Base-by-base conservation (phyloP, 2,797 vertebrate species). In the Thalassophryne amazonica region DNA sequence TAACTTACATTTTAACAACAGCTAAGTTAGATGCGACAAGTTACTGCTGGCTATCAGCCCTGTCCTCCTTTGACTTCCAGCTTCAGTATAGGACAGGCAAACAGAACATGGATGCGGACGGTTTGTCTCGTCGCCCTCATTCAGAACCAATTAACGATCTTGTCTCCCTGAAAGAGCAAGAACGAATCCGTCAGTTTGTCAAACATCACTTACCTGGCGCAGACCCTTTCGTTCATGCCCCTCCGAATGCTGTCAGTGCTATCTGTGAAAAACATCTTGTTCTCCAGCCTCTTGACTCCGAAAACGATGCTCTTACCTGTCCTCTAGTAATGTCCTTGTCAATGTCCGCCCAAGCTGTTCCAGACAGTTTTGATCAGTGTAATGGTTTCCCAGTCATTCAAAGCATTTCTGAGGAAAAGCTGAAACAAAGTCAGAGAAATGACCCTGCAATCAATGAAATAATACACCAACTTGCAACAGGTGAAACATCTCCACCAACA, bases 181-280 rank as follows among this genome's bases (percentile, higher is more conserved):
- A 57, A 27, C 15, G 46, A 20, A 45, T 56, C 12, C 12, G 21
- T 31, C 60, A 42, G 32, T 50, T 64, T n/a, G 23, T 38, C 7
- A 23, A 36, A 7, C 18, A 38, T 10, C 39, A 61, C 35, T 35
- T 47, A 10, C 22, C 27, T 35, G 42, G 30, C 18, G 28, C 23
- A n/a, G 35, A 54, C 13, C 9, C 18, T 1, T 22, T 30, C 19
- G 22, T 27, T 45, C 36, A 5, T 16, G 5, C 48, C 12, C 41
- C 42, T 8, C 7, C 19, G 3, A 36, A 12, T 16, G 21, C 18
- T 29, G 29, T 65, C 7, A 11, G 17, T 21, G 59, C 47, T 25
- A 34, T 52, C 1, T 57, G 46, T 40, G 24, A 57, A 7, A 34
- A 25, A 7, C 60, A n/a, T 50, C 14, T 27, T 22, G 11, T 9